phyloP scores from a whole-genome alignment of 1,140 invertebrate species.

The Bactericera cockerelli region DNA sequence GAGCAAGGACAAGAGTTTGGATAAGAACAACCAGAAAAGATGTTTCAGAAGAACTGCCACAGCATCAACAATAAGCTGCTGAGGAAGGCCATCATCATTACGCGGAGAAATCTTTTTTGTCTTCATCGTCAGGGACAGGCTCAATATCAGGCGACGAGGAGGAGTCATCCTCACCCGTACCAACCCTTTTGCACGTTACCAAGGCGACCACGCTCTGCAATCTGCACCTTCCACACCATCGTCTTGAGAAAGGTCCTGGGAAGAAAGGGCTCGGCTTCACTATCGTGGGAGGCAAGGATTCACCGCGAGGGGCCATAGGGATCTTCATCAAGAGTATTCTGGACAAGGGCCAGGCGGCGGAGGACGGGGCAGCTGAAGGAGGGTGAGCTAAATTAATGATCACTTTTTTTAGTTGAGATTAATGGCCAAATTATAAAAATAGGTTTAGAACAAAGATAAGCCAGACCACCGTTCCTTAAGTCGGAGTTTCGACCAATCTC shows the following conservation, averaged over 20 bases:
- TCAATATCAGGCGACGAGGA: slow-evolving; percentile 22
- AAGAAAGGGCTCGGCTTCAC: slow-evolving; percentile 80
- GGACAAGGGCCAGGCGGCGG: slow-evolving; percentile 48
- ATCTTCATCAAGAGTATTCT: slow-evolving; percentile 58
- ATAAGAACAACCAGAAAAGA: slow-evolving; percentile 23
- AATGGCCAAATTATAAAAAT: too few species aligned
- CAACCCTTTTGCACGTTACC: slow-evolving; percentile 55
- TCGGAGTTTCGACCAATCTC: too few species aligned
- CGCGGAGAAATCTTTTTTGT: slow-evolving; percentile 16
- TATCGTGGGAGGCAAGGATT: slow-evolving; percentile 68
- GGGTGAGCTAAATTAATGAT: too few species aligned
- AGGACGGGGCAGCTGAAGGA: slow-evolving; percentile 46
- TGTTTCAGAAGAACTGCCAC: slow-evolving; percentile 40
- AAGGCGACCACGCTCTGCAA: slow-evolving; percentile 41
- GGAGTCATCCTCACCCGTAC: slow-evolving; percentile 30
- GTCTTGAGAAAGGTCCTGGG: slow-evolving; percentile 63
- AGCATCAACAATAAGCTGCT: slow-evolving; percentile 39
- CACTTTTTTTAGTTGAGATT: too few species aligned
- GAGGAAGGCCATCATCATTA: slow-evolving; percentile 36
- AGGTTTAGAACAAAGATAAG: too few species aligned
- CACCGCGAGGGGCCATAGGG: slow-evolving; percentile 49
- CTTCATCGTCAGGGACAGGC: slow-evolving; percentile 10
- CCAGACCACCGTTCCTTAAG: too few species aligned
- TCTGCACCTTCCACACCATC: slow-evolving; percentile 54
- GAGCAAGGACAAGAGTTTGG: neutral